Conservation (phyloP, 1,140 invertebrate species). For the Drosophila sechellia region DNA sequence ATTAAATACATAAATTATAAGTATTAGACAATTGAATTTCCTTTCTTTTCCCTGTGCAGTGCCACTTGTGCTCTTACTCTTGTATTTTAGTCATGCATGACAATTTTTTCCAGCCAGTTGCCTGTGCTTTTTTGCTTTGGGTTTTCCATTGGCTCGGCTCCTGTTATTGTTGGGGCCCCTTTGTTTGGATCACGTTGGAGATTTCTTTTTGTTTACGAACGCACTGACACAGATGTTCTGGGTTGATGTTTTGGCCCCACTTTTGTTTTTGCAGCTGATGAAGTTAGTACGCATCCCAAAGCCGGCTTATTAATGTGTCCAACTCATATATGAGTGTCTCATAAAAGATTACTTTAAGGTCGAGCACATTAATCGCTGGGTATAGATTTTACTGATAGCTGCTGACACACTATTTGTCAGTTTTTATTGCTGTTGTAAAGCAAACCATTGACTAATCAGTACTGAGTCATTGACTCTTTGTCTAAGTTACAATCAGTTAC, state of each 20-base stretch:
- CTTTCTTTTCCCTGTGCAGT: background rate
- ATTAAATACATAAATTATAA: no score
- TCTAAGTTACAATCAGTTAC: no score
- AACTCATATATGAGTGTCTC: slow-evolving; percentile 2
- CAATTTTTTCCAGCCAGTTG: slow-evolving; percentile 76
- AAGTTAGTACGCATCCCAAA: slow-evolving; percentile 51
- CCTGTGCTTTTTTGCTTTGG: slow-evolving; percentile 21
- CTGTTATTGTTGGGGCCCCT: slow-evolving; percentile 30
- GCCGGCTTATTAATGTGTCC: slow-evolving; percentile 49
- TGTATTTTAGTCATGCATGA: slow-evolving; percentile 78
- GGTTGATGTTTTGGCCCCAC: slow-evolving; percentile 3
- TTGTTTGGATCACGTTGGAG: slow-evolving; percentile 38
- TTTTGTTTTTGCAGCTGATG: slow-evolving; percentile 70
- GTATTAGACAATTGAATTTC: no score
- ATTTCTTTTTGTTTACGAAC: slow-evolving; percentile 51
- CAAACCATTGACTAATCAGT: background rate
- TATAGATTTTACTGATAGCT: background rate
- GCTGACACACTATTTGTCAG: background rate
- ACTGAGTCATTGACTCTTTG: no score
- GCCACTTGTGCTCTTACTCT: slow-evolving; percentile 29
- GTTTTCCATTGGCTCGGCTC: slow-evolving; percentile 19
- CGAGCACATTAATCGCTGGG: background rate
- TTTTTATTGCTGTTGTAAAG: background rate
- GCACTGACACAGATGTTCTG: slow-evolving; percentile 57
- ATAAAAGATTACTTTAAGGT: slow-evolving; percentile 20